Base-by-base conservation (phyloP, 2,113 vertebrate species). In the Pseudorasbora parva region DNA sequence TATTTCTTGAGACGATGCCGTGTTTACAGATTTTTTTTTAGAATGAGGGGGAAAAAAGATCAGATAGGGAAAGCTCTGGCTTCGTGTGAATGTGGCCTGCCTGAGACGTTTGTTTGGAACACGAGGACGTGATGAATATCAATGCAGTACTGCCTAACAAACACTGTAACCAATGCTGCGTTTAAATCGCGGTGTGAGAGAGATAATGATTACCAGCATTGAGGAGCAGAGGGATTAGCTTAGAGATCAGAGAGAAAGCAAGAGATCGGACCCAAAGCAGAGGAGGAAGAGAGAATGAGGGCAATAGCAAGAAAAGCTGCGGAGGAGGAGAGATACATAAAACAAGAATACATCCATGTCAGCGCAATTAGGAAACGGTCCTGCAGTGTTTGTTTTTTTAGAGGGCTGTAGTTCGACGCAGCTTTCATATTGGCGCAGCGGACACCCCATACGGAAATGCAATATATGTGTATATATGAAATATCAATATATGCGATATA, bases 361-460 rank as follows among this genome's bases (percentile, higher is more conserved):
- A 88, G 75, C 59, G 57, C 90, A 92, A 91, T 93, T 92, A 93
- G 86, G 86, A 82, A 89, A 88, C 57, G 88, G 90, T 89, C 92
- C 90, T 79, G 89, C 88, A 89, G 90, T 81, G 89, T 90, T 88
- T 37, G 1, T 37, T 37, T 37, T 90, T 85, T 91, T 86, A 69
- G 64, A 68, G 17, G 90, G 92, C 88, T 91, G 87, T 83, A 91
- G 86, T 79, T 88, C 83, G 74, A 84, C 59, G 60, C 91, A 90
- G 88, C 86, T 78, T 87, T 90, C 87, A 88, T 87, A 90, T 87
- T 78, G 85, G 85, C 83, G 37, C 86, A 71, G 84, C 59, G 64
- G 66, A 77, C 66, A 78, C n/a, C n/a, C n/a, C n/a, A n/a, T n/a
- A n/a, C n/a, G n/a, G n/a, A n/a, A n/a, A n/a, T n/a, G n/a, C n/a